A percentile compares a stretch with the other conserved stretches of the same genome.
Conservation (phyloP, 2,888 invertebrate genomes). For the Brachynemurus nebulosus region DNA sequence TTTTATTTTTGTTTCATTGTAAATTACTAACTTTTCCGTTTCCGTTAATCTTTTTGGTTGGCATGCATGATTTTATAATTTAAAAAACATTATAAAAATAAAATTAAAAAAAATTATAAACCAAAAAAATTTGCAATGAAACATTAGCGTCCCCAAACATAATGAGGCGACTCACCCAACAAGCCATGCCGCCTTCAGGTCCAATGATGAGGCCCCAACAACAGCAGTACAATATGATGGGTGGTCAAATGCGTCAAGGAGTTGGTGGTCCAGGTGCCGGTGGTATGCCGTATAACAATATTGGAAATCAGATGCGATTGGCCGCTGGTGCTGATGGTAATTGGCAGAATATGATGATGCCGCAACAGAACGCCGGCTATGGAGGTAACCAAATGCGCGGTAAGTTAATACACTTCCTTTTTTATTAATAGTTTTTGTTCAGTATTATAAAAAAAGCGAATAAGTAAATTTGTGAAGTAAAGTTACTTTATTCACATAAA, state of each 20-base stretch:
- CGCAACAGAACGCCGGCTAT: constrained; percentile 33
- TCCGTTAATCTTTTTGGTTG: too few species aligned
- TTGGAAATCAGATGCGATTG: constrained; percentile 1
- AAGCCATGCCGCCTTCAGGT: constrained; percentile 55
- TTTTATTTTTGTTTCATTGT: too few species aligned
- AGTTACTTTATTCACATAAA: too few species aligned
- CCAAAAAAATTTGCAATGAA: not conserved
- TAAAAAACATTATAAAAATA: too few species aligned
- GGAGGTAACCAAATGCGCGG: constrained; percentile 35
- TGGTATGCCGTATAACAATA: too few species aligned
- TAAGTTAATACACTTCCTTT: constrained; percentile 24
- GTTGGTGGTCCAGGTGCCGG: not conserved
- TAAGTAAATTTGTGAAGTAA: too few species aligned
- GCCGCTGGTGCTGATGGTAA: constrained; percentile 32
- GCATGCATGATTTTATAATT: too few species aligned
- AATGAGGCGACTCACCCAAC: constrained; percentile 54
- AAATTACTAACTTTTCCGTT: too few species aligned
- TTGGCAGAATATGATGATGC: constrained; percentile 49
- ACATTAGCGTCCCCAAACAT: constrained; percentile 29
- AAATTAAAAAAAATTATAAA: not conserved
- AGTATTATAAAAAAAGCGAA: not conserved
- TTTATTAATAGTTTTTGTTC: not conserved
- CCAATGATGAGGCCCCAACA: constrained; percentile 51
- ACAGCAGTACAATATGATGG: constrained; percentile 44
- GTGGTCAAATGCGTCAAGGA: constrained; percentile 22